phyloP scores from a whole-genome alignment of 2,797 vertebrate genomes.

The Chiroxiphia lanceolata region DNA sequence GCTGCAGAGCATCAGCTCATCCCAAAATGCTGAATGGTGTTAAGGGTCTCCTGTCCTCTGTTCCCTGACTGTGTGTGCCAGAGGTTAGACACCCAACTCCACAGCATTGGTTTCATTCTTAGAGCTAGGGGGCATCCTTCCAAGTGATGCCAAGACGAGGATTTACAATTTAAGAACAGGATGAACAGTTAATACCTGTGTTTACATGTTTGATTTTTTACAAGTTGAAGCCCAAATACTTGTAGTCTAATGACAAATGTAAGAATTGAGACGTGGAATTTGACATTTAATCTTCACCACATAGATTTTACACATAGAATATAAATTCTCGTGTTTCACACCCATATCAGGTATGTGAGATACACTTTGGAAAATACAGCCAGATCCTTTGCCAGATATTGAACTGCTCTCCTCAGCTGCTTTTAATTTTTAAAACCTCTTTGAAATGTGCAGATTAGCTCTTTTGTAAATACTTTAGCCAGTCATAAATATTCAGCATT shows the following conservation, averaged over 20 bases:
- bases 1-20: neutral
- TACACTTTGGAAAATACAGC: neutral
- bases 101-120: neutral
- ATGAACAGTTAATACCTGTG: neutral
- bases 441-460: neutral
- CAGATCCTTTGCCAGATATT: neutral
- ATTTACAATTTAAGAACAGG: neutral
- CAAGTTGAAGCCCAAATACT: neutral
- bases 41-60: neutral
- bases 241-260: neutral
- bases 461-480: neutral
- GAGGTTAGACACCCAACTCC: neutral
- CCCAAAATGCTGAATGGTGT: neutral
- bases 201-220: neutral
- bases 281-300: neutral
- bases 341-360: neutral
- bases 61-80: neutral
- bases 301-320: neutral
- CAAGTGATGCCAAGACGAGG: neutral
- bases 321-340: neutral
- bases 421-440: constrained; percentile 5
- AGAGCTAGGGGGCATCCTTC: neutral
- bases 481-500: neutral
- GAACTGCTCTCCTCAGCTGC: neutral
- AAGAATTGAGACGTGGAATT: neutral